A percentile compares a stretch with the other conserved stretches of the same genome.
Conservation (phyloP, 2,888 invertebrate species). For the Microdon myrmicae region DNA sequence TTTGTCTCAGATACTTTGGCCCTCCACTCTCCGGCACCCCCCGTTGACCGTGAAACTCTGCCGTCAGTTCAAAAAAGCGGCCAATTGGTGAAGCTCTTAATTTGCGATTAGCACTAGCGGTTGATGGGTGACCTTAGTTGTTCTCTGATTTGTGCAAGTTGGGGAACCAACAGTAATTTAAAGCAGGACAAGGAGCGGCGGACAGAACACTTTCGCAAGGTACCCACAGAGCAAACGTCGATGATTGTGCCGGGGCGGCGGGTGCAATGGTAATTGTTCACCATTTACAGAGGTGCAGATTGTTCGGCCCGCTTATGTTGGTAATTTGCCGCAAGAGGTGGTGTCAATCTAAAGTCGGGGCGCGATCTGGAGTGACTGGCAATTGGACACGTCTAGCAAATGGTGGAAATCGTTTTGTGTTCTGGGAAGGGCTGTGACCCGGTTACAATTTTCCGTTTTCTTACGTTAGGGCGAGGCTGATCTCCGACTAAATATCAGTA, state of each 20-base stretch:
- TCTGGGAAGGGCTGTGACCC: slow-evolving; percentile 1
- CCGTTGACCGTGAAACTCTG: slow-evolving; percentile 10
- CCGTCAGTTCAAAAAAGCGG: too few relatives aligned
- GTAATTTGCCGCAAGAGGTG: slow-evolving; percentile 32
- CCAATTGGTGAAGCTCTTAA: slow-evolving; percentile 39
- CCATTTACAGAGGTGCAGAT: too few relatives aligned
- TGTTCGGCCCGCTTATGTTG: slow-evolving; percentile 22
- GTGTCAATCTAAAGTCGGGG: slow-evolving; percentile 38
- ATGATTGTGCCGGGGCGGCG: too few relatives aligned
- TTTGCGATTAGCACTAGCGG: slow-evolving; percentile 36
- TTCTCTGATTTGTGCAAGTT: slow-evolving; percentile 41
- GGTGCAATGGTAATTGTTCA: slow-evolving; percentile 8
- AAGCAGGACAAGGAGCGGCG: too few relatives aligned
- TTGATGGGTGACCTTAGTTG: slow-evolving; percentile 37
- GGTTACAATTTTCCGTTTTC: neutral
- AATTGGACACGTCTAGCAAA: slow-evolving; percentile 28
- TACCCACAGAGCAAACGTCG: too few relatives aligned
- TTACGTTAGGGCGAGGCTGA: too few relatives aligned
- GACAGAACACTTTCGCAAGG: too few relatives aligned
- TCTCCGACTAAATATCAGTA: too few relatives aligned
- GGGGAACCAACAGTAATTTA: too few relatives aligned
- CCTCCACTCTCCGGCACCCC: neutral
- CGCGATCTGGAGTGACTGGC: slow-evolving; percentile 19
- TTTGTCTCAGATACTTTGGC: slow-evolving; percentile 22
- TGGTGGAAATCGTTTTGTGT: slow-evolving; percentile 6